Conservation (phyloP, 2,797 vertebrate species). For the Caiman crocodilus region DNA sequence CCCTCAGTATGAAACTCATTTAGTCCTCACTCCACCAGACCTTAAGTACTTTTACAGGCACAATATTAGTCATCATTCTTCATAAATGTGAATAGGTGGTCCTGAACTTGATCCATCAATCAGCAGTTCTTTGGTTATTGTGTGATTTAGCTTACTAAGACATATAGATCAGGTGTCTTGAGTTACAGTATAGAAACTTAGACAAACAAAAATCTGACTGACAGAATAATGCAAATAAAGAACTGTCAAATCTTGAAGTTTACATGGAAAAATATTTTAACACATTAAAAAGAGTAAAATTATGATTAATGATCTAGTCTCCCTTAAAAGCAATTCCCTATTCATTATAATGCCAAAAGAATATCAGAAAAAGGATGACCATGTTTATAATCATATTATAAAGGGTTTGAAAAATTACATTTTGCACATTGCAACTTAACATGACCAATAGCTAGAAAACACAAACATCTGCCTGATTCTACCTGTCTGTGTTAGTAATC, state of each 20-base stretch:
- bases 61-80: not conserved
- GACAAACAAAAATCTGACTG: not conserved
- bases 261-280: not conserved
- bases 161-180: not conserved
- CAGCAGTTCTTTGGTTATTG: not conserved
- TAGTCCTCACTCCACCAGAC: not conserved
- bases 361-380: not conserved
- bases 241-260: not conserved
- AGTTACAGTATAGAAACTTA: not conserved
- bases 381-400: not conserved
- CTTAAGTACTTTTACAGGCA: not conserved
- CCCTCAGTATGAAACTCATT: not conserved
- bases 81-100: not conserved
- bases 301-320: not conserved
- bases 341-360: accelerated
- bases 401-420: not conserved
- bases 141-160: not conserved
- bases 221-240: not conserved
- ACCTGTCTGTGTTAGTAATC: not conserved
- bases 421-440: not conserved
- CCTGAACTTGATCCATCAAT: not conserved
- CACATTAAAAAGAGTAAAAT: not conserved
- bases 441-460: not conserved
- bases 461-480: not conserved
- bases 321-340: not conserved